Base-by-base conservation (phyloP, 2,888 invertebrate species). In the Hyppa rectilinea region DNA sequence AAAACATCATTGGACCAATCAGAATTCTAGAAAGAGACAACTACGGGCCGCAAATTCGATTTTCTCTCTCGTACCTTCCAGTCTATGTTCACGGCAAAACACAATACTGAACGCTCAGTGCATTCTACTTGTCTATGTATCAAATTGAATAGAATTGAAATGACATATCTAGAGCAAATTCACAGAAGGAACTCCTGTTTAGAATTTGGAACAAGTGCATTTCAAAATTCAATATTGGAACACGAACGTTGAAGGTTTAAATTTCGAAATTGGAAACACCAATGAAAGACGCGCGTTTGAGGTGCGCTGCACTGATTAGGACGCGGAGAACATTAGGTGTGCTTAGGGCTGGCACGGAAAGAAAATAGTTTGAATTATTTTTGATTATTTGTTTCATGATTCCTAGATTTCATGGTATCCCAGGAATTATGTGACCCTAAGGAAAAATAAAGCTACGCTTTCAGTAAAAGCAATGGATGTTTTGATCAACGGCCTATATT, bases 261-360 rank as follows among this genome's bases (percentile, higher is more conserved):
- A 64, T 72, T 71, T 77, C 34, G 43, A 65, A 60, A 63, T 63
- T 50, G 64, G 53, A 75, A 75, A 56, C 60, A 60, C 76, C 38
- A 52, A 52, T 60, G 71, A 68, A 69, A 53, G 80, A 87, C 52
- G 83, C 81, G 81, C 84, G 68, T 77, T 69, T 53, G 71, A 64
- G 66, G 60, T 65, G 61, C 58, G 52, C 49, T 50, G 71, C 47
- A 59, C 72, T 73, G 84, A 72, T 80, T 71, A 82, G 76, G 56
- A 56, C 71, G 78, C 60, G 55, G 68, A 63, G 69, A 71, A 52
- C 10, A 78, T 79, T 78, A 71, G 79, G 63, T 63, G 38, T n/a
- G 26, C 23, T 47, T 58, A 79, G 82, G 78, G 78, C 4, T 79
- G 79, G 1, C 73, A 45, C 31, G 0, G n/a, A 1, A 14, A 31